Percentiles rank a stretch among this genome's conserved stretches.
Conservation (phyloP, 2,888 invertebrate species). For the Gymnosoma rotundatum region DNA sequence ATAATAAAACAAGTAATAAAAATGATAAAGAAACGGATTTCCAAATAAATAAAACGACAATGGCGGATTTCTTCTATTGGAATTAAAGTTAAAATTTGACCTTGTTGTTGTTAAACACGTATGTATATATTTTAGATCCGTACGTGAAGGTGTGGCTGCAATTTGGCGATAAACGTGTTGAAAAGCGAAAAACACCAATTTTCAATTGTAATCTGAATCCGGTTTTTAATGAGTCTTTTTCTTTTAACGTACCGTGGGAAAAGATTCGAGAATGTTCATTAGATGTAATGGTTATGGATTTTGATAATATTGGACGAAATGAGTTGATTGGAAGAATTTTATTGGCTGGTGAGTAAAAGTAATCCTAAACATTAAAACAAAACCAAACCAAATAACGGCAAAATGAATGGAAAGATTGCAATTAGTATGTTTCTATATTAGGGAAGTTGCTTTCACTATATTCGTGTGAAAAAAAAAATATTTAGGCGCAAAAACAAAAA, state of each 20-base stretch:
- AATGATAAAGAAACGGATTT: background rate
- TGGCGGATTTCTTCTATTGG: background rate
- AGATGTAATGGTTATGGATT: constrained; percentile 98
- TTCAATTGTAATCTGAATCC: constrained; percentile 97
- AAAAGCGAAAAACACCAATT: constrained; percentile 97
- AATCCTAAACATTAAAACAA: constrained; percentile 23
- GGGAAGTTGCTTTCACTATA: background rate
- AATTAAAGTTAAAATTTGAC: background rate
- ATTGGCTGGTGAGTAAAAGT: constrained; percentile 87
- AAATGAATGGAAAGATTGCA: constrained; percentile 34
- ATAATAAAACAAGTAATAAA: background rate
- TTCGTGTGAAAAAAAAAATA: too few relatives aligned
- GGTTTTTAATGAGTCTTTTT: constrained; percentile 97
- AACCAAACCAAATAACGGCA: constrained; percentile 11
- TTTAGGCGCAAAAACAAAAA: too few relatives aligned
- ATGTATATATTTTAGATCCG: constrained; percentile 88
- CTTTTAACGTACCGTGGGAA: constrained; percentile 98
- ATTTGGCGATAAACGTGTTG: constrained; percentile 96
- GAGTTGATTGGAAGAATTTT: constrained; percentile 96
- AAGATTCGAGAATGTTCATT: constrained; percentile 97
- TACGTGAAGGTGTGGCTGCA: constrained; percentile 99
- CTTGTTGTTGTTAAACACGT: constrained; percentile 21
- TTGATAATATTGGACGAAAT: constrained; percentile 97
- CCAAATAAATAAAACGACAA: background rate
- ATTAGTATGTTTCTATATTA: background rate